Percentiles rank a stretch among this genome's conserved stretches.
phyloP scores from a whole-genome alignment of 1,140 invertebrate genomes.

The Sinonovacula constricta region DNA sequence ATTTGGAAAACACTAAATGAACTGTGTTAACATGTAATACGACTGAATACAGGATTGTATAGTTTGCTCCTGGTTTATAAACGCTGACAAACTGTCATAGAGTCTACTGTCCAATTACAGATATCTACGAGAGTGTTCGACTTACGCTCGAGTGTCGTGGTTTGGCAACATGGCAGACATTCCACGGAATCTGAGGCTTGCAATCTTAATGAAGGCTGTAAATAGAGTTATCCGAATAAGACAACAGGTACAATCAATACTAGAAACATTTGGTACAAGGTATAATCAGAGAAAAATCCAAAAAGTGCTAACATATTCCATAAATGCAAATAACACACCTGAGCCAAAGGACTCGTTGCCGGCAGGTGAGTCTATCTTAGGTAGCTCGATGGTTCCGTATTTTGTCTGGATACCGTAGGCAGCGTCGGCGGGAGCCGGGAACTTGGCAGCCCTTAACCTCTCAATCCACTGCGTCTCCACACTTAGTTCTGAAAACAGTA shows the following conservation, averaged over 20 bases:
- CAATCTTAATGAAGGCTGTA: constrained; percentile 69
- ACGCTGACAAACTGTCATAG: too few species aligned
- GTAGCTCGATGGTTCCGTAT: constrained; percentile 41
- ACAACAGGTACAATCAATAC: too few species aligned
- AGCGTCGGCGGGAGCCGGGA: constrained; percentile 51
- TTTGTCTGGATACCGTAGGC: constrained; percentile 23
- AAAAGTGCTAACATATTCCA: too few species aligned
- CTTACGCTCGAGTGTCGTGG: constrained; percentile 66
- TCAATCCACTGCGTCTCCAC: constrained; percentile 64
- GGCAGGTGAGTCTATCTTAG: not conserved
- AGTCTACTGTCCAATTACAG: too few species aligned
- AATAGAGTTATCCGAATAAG: not conserved
- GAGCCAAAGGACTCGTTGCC: not conserved
- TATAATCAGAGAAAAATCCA: too few species aligned
- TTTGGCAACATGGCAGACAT: constrained; percentile 68
- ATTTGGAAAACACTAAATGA: too few species aligned
- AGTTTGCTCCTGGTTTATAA: too few species aligned
- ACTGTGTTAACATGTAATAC: too few species aligned
- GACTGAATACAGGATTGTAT: too few species aligned
- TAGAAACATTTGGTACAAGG: too few species aligned
- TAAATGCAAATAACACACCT: not conserved
- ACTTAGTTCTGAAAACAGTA: constrained; percentile 63
- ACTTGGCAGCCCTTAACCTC: constrained; percentile 55
- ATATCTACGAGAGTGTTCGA: too few species aligned
- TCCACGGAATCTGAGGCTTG: constrained; percentile 64